These are phyloP conservation scores for Chiroxiphia lanceolata DNA, from an alignment of 2,797 vertebrate genomes.

Conservation along the genomic window DNA sequence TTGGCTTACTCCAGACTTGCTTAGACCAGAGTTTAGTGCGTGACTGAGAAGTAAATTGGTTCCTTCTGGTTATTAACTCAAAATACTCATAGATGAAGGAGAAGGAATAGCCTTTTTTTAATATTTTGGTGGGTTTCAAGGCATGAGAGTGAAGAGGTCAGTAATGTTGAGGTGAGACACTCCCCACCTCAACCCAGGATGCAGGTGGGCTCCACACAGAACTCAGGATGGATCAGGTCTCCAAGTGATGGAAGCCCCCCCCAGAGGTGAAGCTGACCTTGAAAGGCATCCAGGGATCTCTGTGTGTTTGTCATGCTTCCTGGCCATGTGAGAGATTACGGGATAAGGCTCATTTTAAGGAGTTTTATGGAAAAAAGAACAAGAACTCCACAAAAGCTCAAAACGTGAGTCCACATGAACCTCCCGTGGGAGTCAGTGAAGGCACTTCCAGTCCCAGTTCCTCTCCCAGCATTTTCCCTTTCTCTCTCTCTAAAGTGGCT, in stretches of 20 bases:
- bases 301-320: not conserved
- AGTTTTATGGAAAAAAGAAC: not conserved
- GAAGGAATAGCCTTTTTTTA: not conserved
- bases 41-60: conserved; percentile 63
- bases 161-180: not conserved
- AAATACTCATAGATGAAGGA: not conserved
- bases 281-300: not conserved
- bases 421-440: not conserved
- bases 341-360: not conserved
- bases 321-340: rapidly evolving
- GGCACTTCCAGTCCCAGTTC: not conserved
- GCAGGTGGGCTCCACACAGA: not conserved
- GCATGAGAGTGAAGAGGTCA: not conserved
- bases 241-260: not conserved
- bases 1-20: not conserved
- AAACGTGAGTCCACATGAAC: not conserved
- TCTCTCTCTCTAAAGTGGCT: not conserved
- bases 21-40: conserved; percentile 47
- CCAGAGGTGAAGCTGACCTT: not conserved
- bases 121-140: not conserved
- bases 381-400: not conserved
- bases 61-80: conserved; percentile 14
- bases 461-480: not conserved
- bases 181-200: not conserved
- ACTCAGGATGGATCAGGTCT: not conserved